Base-by-base conservation (phyloP, 2,888 invertebrate genomes). In the Clunio marinus region DNA sequence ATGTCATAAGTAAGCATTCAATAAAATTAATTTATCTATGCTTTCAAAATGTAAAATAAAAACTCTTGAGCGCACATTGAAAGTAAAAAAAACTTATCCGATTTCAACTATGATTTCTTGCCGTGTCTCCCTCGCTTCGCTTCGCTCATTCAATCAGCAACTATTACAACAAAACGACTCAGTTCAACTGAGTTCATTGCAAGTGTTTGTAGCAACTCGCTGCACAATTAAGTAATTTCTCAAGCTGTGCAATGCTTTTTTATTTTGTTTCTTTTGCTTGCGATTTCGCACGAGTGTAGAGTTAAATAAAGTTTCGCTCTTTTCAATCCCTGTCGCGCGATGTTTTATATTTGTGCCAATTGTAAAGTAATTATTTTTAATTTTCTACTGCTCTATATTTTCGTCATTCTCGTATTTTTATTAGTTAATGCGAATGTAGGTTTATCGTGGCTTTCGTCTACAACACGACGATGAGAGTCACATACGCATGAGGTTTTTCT, bases 341-440 rank as follows among this genome's bases (percentile, higher is more conserved):
- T 17, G 20, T 63, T 63, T 45, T 45, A 46, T 20, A 46, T 46
- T 59, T 63, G 63, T 63, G 63, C 63, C 63, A 63, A 63, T 63
- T 63, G 63, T 63, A 63, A 63, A 46, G 37, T 63, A 63, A 63
- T 63, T 63, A 60, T 60, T 63, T 63, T 63, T 63, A 63, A 63
- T 63, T 63, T 63, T 63, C 46, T 46, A 24, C 46, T 63, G 63
- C 63, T 63, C 63, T 63, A 63, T 63, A 20, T 51, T 51, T 17
- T 63, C 27, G 25, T 63, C 28, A 27, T 22, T 32, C 45, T 45
- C 25, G 25, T 24, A 10, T 41, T 32, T 32, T 32, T 17, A 41
- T 41, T 28, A 46, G 45, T 63, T 41, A 41, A 17, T 46, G 63
- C 25, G 24, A 63, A 63, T 63, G 63, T 63, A 63, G 63, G 63